Evolutionary conservation across 2,888 invertebrate species (phyloP).

Genomic region (Cryptocheilus praepositus): DNA sequence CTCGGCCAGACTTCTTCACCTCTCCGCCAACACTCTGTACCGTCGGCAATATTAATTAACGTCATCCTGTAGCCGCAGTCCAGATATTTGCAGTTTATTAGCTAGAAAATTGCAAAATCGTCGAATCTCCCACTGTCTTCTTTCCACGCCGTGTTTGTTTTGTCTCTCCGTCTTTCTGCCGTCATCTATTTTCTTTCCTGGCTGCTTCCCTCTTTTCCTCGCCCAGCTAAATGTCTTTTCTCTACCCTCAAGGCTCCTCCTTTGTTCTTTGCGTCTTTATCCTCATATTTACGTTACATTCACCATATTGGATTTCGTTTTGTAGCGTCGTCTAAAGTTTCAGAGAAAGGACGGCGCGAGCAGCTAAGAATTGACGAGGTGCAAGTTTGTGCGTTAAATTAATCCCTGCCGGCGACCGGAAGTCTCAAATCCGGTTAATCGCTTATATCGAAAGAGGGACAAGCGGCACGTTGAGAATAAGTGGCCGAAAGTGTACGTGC

Average conservation of each 20-base stretch:
- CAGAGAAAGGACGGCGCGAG: constrained; percentile 51
- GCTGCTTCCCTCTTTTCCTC: not conserved
- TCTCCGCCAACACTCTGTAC: constrained; percentile 44
- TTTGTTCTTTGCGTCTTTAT: not conserved
- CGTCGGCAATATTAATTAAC: constrained; percentile 65
- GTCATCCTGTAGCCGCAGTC: constrained; percentile 60
- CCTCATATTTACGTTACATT: constrained; percentile 1
- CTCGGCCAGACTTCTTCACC: constrained; percentile 46
- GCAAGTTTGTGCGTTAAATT: constrained; percentile 58
- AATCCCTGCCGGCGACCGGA: constrained; percentile 50
- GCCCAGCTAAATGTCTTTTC: too few species aligned
- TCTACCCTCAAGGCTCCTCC: not conserved
- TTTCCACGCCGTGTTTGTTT: not conserved
- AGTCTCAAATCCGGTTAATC: constrained; percentile 42
- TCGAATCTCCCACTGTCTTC: constrained; percentile 36
- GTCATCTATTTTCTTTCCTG: constrained; percentile 7
- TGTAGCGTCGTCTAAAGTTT: constrained; percentile 5
- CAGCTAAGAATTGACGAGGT: constrained; percentile 5
- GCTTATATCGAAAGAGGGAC: constrained; percentile 29
- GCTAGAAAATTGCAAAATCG: constrained; percentile 53
- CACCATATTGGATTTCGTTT: too few species aligned
- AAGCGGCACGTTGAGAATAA: not conserved
- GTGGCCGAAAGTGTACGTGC: not conserved
- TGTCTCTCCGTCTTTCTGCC: not conserved
- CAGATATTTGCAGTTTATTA: constrained; percentile 63